Conservation (phyloP, 2,797 vertebrate species). For the Chloroceryle inda region DNA sequence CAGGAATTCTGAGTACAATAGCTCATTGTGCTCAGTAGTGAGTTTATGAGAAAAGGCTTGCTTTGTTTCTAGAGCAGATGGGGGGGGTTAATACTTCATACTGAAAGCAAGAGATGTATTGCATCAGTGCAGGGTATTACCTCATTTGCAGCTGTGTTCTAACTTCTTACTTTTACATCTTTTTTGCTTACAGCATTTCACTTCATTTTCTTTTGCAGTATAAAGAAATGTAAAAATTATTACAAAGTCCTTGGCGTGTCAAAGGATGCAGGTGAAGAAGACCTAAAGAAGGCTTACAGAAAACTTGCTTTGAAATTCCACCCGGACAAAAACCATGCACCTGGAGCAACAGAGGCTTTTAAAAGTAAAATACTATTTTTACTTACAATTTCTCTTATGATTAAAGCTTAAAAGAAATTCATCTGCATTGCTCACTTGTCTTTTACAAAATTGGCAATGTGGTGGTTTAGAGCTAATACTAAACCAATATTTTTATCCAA, state of each 20-base stretch:
- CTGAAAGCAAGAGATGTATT: background rate
- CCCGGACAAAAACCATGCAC: slow-evolving; percentile 97
- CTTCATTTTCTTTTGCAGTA: slow-evolving; percentile 83
- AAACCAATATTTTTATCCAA: background rate
- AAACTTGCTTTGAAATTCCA: slow-evolving; percentile 98
- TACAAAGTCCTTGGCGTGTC: slow-evolving; percentile 94
- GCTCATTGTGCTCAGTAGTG: background rate
- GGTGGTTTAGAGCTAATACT: background rate
- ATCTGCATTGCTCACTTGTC: background rate
- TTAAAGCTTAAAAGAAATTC: background rate
- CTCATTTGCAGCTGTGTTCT: background rate
- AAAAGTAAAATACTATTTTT: slow-evolving; percentile 88
- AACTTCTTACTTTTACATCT: background rate
- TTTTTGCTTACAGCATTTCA: background rate
- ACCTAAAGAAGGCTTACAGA: slow-evolving; percentile 96
- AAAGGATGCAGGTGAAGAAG: slow-evolving; percentile 94
- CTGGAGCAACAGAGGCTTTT: slow-evolving; percentile 97
- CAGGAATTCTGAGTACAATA: background rate
- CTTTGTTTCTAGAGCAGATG: background rate
- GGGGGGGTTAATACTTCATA: background rate
- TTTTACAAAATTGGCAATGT: background rate
- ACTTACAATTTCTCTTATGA: background rate
- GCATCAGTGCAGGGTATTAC: background rate
- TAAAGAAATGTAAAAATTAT: slow-evolving; percentile 97
- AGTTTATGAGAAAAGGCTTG: background rate